phyloP scores from a whole-genome alignment of 2,113 vertebrate genomes.

The Scomber scombrus region DNA sequence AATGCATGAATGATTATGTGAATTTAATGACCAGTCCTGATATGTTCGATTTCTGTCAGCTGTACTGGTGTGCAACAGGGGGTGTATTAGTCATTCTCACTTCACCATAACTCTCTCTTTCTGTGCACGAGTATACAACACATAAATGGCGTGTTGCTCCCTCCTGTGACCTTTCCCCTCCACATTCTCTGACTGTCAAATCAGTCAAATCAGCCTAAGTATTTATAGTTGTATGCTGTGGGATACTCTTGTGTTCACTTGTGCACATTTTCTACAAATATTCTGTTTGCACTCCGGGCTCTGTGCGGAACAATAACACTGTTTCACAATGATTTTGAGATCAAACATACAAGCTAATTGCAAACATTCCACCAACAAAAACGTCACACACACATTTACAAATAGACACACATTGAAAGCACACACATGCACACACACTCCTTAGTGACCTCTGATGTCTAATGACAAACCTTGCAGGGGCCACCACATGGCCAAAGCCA shows the following conservation, averaged over 20 bases:
- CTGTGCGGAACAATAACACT: too few species aligned
- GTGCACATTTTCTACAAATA: not conserved
- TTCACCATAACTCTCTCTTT: not conserved
- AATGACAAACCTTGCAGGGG: constrained; percentile 55
- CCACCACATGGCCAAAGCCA: constrained; percentile 66
- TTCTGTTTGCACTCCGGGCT: too few species aligned
- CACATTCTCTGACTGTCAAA: constrained; percentile 40
- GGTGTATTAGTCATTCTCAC: not conserved
- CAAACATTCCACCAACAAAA: constrained; percentile 1
- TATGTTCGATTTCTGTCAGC: constrained; percentile 37
- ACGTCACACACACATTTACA: constrained; percentile 13
- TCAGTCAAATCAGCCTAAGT: not conserved
- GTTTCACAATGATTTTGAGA: not conserved
- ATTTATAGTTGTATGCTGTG: too few species aligned
- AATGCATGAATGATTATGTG: constrained; percentile 42
- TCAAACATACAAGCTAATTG: not conserved
- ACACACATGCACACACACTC: constrained; percentile 14
- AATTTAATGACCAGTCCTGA: constrained; percentile 28
- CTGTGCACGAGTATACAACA: constrained; percentile 29
- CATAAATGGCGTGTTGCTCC: constrained; percentile 52
- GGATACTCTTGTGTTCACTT: not conserved
- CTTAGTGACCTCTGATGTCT: constrained; percentile 61
- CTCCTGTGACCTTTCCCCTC: constrained; percentile 42
- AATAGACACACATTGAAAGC: not conserved
- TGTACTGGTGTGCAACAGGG: not conserved